phyloP scores from a whole-genome alignment of 2,797 vertebrate genomes.

The Lacerta agilis region DNA sequence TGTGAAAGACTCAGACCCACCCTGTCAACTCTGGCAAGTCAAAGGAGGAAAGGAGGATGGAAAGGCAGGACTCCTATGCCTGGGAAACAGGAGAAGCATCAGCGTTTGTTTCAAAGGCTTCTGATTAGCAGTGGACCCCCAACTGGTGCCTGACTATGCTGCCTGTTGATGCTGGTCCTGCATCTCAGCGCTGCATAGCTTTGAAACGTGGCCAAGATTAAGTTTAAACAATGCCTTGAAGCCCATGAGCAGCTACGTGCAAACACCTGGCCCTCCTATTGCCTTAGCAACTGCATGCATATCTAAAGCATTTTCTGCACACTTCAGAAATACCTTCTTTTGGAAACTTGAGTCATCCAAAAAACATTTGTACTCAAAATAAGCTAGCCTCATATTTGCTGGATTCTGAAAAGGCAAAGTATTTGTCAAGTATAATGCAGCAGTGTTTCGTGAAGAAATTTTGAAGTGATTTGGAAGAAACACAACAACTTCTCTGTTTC shows the following conservation, averaged over 20 bases:
- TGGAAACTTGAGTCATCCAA: not conserved
- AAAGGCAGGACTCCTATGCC: not conserved
- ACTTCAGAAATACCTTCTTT: conserved; percentile 8
- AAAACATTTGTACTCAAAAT: not conserved
- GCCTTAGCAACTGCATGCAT: not conserved
- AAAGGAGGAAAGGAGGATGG: not conserved
- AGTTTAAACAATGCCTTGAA: not conserved
- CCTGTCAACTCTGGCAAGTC: not conserved
- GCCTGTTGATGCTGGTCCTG: not conserved
- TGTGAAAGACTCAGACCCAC: not conserved
- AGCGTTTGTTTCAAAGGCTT: not conserved
- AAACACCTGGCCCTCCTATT: conserved; percentile 11
- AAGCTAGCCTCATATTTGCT: conserved; percentile 16
- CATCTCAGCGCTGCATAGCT: not conserved
- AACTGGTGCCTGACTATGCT: not conserved
- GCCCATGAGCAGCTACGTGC: not conserved
- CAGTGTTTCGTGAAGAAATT: not conserved
- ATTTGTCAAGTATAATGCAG: conserved; percentile 29
- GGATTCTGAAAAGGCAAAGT: fast-evolving
- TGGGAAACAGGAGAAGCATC: not conserved
- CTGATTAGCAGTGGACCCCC: not conserved
- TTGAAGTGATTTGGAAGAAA: conserved; percentile 32
- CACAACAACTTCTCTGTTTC: not conserved
- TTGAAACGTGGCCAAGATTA: not conserved
- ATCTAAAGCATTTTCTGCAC: conserved; percentile 15